Evolutionary conservation across 2,797 vertebrate genomes (phyloP), one percentile per base, ranked within the genome.

Genomic region (Enteromius thamalakanensis): DNA sequence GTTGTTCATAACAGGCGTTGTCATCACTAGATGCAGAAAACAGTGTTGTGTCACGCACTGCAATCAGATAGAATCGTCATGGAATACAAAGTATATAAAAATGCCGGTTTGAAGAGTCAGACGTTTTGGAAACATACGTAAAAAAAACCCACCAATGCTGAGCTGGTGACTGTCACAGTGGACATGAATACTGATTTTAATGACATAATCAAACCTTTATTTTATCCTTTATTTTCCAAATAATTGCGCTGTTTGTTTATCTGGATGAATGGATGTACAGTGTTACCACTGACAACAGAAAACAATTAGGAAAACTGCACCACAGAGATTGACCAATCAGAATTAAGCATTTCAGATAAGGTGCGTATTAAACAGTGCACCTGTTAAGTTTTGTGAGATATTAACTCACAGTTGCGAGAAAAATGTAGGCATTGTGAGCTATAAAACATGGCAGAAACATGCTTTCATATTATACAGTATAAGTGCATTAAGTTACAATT

Each of bases 1-100:
- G 8, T 55, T n/a, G 21, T 55, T n/a, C 2, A 21, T 9, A 80
- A 79, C 32, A 60, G 58, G 47, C 49, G 47, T 37, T 82, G 84
- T 53, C 76, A 82, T 72, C 37, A 67, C 65, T 65, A 37, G n/a
- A 76, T 12, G 42, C 8, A 42, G 74, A 47, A 47, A 42, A 42
- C 40, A 42, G 40, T 42, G 9, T 42, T 42, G 40, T 51, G 19
- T 34, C 58, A 77, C 42, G 62, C 6, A 51, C 76, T 65, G 26
- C 29, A 49, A 45, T 47, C 5, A 51, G 21, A 76, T 29, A 10
- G 42, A 11, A 19, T 64, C 40, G 5, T 29, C 75, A 45, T 7
- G 42, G 42, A n/a, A 42, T 23, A 69, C 68, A 67, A 67, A 6
- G 12, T 49, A 37, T 23, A 53, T 26, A 32, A 51, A 51, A 15